Conservation (phyloP, 2,888 invertebrate species). For the Coremacera marginata region DNA sequence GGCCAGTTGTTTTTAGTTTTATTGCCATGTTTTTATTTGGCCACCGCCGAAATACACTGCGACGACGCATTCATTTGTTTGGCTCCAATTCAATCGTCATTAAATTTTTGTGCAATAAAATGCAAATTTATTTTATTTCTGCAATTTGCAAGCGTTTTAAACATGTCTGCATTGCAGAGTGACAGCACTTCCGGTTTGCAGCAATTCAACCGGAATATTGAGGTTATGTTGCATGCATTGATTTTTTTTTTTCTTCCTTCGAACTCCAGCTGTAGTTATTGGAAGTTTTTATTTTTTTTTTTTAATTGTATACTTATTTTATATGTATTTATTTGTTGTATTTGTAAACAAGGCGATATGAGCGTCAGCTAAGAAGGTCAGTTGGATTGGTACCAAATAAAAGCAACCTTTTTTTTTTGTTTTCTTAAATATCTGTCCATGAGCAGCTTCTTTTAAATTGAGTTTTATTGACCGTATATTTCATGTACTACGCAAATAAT, state of each 20-base stretch:
- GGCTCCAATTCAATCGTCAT: neutral
- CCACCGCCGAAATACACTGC: too few relatives aligned
- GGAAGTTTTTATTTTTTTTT: too few relatives aligned
- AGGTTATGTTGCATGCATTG: conserved; percentile 1
- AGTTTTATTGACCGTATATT: too few relatives aligned
- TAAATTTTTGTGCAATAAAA: conserved; percentile 16
- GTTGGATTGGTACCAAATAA: too few relatives aligned
- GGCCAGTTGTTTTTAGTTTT: neutral
- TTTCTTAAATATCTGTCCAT: too few relatives aligned
- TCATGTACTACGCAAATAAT: too few relatives aligned
- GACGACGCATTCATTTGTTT: neutral
- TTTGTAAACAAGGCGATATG: too few relatives aligned
- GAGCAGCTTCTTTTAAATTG: too few relatives aligned
- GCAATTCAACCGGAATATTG: conserved; percentile 15
- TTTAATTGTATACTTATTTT: too few relatives aligned
- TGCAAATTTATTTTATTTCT: conserved; percentile 4
- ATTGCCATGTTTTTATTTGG: neutral
- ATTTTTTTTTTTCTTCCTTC: neutral
- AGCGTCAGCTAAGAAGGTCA: too few relatives aligned
- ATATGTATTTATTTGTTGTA: too few relatives aligned
- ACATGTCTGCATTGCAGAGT: neutral
- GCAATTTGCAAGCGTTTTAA: conserved; percentile 5
- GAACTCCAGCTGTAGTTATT: neutral
- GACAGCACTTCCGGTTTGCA: conserved; percentile 7
- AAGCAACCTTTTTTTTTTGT: too few relatives aligned